Conservation (phyloP, 2,113 vertebrate species). For the Epinephelus fuscoguttatus region DNA sequence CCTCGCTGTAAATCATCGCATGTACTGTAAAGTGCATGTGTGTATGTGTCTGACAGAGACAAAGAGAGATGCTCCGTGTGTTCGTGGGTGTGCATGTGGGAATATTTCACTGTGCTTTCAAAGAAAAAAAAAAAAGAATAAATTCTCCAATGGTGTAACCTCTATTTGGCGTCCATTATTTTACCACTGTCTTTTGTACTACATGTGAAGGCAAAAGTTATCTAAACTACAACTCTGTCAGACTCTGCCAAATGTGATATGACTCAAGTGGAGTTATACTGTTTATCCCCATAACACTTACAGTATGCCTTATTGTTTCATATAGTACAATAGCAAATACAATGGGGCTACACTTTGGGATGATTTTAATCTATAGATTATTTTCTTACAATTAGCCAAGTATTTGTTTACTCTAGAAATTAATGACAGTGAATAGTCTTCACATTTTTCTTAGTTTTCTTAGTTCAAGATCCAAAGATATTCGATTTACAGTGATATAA, state of each 20-base stretch:
- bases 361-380: background rate
- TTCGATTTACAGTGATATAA: background rate
- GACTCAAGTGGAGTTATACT: background rate
- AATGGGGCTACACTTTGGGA: background rate
- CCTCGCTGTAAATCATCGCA: slow-evolving; percentile 76
- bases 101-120: slow-evolving; percentile 49
- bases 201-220: slow-evolving; percentile 29
- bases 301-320: background rate
- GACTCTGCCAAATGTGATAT: background rate
- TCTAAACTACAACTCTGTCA: slow-evolving; percentile 28
- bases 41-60: slow-evolving; percentile 55
- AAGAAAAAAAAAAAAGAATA: slow-evolving; percentile 17
- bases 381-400: background rate
- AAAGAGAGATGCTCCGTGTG: slow-evolving; percentile 53
- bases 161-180: slow-evolving; percentile 26
- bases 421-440: background rate
- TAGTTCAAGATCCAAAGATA: background rate
- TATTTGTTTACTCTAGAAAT: background rate
- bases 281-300: background rate
- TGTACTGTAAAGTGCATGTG: slow-evolving; percentile 63
- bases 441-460: background rate
- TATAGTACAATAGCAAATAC: background rate
- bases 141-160: slow-evolving; percentile 8
- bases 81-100: slow-evolving; percentile 46
- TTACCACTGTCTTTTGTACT: slow-evolving; percentile 7